A percentile compares a stretch with the other conserved stretches of the same genome.
Conservation (phyloP, 2,113 vertebrate species). For the Macroglossus sobrinus region DNA sequence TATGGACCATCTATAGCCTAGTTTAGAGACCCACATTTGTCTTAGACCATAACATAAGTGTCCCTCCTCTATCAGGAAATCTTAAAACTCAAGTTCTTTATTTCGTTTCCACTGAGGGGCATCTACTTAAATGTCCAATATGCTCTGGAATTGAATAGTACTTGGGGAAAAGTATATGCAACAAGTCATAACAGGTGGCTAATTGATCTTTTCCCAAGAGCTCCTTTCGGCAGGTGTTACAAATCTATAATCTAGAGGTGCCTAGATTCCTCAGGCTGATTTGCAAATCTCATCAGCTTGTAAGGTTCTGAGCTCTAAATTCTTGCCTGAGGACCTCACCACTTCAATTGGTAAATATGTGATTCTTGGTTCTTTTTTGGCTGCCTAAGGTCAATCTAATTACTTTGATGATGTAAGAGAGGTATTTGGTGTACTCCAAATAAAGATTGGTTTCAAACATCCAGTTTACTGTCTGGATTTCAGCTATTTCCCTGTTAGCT, state of each 20-base stretch:
- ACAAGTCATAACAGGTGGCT: not conserved
- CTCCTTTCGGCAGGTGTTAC: not conserved
- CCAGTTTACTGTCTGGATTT: not conserved
- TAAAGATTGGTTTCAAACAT: conserved; percentile 4
- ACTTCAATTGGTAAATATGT: not conserved
- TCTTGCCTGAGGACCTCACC: not conserved
- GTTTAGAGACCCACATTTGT: not conserved
- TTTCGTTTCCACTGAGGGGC: not conserved
- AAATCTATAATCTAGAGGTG: not conserved
- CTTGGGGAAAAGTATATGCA: not conserved
- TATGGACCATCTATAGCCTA: not conserved
- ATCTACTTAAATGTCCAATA: not conserved
- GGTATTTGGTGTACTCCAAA: not conserved
- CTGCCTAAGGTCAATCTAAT: not conserved
- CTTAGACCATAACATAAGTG: not conserved
- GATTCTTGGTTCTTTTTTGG: not conserved
- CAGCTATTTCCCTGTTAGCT: not conserved
- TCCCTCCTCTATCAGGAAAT: not conserved
- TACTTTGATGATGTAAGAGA: not conserved
- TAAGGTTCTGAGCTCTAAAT: not conserved
- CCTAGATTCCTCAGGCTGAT: not conserved
- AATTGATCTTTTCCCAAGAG: not conserved
- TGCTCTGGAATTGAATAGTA: not conserved
- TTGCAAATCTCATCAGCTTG: not conserved
- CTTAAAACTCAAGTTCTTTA: not conserved